phyloP scores from a whole-genome alignment of 2,888 invertebrate genomes.

The Oscheius sp. region DNA sequence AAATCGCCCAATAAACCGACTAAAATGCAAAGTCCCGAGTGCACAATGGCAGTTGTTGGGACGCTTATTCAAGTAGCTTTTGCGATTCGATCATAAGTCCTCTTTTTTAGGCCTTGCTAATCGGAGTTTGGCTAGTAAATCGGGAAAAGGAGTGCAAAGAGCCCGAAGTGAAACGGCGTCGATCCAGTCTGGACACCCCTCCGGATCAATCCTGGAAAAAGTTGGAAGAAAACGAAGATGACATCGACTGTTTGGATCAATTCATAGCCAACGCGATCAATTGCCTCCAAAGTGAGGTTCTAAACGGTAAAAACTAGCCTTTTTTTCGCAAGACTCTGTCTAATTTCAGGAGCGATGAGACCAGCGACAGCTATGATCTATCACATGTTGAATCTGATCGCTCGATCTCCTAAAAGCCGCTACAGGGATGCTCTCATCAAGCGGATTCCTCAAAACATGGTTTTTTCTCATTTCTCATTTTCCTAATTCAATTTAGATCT shows the following conservation, averaged over 20 bases:
- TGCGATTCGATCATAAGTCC: background rate
- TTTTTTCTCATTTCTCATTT: background rate
- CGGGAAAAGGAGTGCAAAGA: background rate
- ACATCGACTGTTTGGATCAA: background rate
- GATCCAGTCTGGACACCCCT: background rate
- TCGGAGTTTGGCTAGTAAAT: conserved; percentile 29
- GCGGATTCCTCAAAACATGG: conserved; percentile 22
- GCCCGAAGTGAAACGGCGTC: background rate
- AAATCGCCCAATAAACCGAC: conserved; percentile 3
- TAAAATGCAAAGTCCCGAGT: conserved; percentile 3
- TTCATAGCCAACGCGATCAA: conserved; percentile 10
- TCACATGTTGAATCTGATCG: conserved; percentile 23
- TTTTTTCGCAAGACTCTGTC: too few species aligned
- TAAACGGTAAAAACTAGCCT: background rate
- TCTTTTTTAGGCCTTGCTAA: conserved; percentile 18
- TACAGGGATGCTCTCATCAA: conserved; percentile 18
- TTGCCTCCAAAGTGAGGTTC: conserved; percentile 2
- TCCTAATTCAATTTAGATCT: conserved; percentile 4
- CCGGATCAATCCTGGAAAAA: conserved; percentile 4
- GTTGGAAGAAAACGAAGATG: conserved; percentile 5
- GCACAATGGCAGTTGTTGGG: conserved; percentile 16
- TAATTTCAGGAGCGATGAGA: conserved; percentile 14
- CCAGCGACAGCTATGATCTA: conserved; percentile 21
- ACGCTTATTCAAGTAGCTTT: conserved; percentile 16
- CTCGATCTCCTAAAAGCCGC: conserved; percentile 4